These are phyloP conservation scores for Antidorcas marsupialis DNA, from an alignment of 2,113 vertebrate genomes.

Conservation along the genomic window DNA sequence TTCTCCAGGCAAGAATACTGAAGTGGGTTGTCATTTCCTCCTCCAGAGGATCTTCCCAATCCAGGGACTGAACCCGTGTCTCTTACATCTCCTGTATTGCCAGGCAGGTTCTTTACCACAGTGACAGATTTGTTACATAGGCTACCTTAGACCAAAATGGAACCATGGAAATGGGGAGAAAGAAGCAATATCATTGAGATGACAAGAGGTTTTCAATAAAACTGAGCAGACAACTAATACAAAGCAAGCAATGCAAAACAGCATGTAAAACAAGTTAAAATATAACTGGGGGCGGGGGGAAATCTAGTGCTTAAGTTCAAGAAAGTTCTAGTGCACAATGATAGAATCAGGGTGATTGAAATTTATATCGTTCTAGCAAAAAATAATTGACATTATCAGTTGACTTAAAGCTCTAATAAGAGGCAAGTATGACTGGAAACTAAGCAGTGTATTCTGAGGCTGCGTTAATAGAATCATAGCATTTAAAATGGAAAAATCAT, in stretches of 20 bases:
- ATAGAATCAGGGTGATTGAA: neutral
- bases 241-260: neutral
- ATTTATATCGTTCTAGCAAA: neutral
- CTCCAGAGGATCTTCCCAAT: neutral
- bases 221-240: neutral
- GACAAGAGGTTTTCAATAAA: neutral
- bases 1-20: neutral
- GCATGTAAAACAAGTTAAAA: neutral
- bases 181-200: neutral
- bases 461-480: neutral
- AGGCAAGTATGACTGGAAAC: neutral
- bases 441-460: neutral
- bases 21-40: neutral
- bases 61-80: accelerated
- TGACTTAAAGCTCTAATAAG: neutral
- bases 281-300: neutral
- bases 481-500: neutral
- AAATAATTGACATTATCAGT: neutral
- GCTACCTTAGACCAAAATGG: neutral
- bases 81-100: neutral
- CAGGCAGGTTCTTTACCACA: neutral
- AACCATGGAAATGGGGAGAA: neutral
- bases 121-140: neutral
- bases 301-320: neutral
- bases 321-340: neutral